These are phyloP conservation scores for Crypturellus tataupa DNA, from an alignment of 2,797 vertebrate species.

Conservation along the genomic window DNA sequence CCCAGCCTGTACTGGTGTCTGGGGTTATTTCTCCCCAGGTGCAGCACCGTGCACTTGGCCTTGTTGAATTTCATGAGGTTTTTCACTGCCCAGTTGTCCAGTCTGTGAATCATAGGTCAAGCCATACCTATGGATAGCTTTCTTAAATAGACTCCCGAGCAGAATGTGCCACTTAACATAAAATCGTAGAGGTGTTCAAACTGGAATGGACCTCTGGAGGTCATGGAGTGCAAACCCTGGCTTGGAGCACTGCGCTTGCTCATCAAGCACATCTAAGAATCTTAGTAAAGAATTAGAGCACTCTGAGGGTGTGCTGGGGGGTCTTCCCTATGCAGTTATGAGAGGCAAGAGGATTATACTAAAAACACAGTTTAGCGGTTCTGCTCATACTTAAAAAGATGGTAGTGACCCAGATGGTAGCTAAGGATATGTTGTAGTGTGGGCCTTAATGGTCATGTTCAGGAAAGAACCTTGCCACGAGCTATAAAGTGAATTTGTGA, in stretches of 20 bases:
- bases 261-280: not conserved
- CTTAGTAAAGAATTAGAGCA: not conserved
- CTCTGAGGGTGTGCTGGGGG: not conserved
- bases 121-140: not conserved
- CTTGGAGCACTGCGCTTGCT: not conserved
- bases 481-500: not conserved
- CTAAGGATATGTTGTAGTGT: not conserved
- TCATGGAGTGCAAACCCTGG: not conserved
- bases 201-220: not conserved
- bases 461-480: not conserved
- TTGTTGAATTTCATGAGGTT: too few relatives aligned
- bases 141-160: not conserved
- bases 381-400: not conserved
- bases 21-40: too few relatives aligned
- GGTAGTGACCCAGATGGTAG: not conserved
- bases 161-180: rapidly evolving
- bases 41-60: too few relatives aligned
- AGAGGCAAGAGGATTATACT: not conserved
- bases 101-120: not conserved
- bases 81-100: too few relatives aligned
- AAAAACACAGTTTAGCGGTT: not conserved
- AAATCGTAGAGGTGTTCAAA: not conserved
- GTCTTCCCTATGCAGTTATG: not conserved
- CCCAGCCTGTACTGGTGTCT: too few relatives aligned
- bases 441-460: not conserved